Conservation (phyloP, 2,113 vertebrate genomes). For the Arothron firmamentum region DNA sequence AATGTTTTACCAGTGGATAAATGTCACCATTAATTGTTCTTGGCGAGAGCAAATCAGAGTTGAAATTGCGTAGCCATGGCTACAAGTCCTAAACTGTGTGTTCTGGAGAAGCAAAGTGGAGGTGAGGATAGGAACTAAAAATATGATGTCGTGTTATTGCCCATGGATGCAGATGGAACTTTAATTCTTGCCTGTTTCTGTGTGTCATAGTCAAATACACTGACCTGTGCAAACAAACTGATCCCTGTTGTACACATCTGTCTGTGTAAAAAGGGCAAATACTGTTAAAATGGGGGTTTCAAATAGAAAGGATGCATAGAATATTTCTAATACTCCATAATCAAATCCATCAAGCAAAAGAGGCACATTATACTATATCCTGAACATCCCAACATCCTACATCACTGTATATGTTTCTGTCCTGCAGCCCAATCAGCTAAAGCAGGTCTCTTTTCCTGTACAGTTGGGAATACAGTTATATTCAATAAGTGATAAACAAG, state of each 20-base stretch:
- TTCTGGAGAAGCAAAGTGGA: constrained; percentile 35
- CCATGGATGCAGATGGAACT: constrained; percentile 39
- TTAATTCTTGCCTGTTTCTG: constrained; percentile 58
- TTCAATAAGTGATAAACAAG: constrained; percentile 37
- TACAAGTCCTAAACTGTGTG: constrained; percentile 37
- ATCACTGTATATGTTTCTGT: no score
- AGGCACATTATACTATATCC: no score
- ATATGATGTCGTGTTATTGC: constrained; percentile 44
- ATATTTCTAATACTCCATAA: no score
- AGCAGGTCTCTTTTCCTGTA: neutral
- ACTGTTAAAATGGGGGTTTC: no score
- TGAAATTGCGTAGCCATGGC: constrained; percentile 51
- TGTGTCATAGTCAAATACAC: constrained; percentile 25
- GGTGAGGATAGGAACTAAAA: constrained; percentile 43
- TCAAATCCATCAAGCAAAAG: neutral
- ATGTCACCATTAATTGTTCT: constrained; percentile 61
- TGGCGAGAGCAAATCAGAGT: constrained; percentile 15
- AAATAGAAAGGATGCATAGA: no score
- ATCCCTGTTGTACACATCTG: neutral
- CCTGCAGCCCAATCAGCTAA: no score
- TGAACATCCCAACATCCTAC: no score
- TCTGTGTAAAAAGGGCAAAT: no score
- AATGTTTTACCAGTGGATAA: constrained; percentile 51
- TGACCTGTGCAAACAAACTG: constrained; percentile 32
- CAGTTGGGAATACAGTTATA: constrained; percentile 16